Conservation (phyloP, 2,797 vertebrate genomes). For the Protonibea diacanthus region DNA sequence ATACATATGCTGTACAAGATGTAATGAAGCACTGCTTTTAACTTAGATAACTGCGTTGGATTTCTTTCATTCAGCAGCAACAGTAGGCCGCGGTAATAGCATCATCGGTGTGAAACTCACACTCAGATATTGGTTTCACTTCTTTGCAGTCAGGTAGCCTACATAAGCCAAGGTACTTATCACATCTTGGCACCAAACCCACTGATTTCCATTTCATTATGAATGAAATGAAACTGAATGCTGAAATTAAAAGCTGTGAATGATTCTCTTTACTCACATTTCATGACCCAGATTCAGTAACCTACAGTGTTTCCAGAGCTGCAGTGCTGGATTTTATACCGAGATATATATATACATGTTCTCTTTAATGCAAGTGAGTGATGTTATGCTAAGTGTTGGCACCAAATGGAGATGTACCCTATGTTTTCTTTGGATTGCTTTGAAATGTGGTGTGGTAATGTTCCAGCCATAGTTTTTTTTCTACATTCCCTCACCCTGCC, state of each 20-base stretch:
- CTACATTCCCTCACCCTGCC: no score
- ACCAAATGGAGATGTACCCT: neutral
- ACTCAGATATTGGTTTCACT: constrained; percentile 42
- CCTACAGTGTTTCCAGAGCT: constrained; percentile 29
- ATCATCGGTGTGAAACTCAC: constrained; percentile 18
- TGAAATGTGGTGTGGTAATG: constrained; percentile 14
- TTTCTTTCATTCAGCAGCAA: neutral
- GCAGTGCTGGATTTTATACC: neutral
- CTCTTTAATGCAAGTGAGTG: constrained; percentile 9
- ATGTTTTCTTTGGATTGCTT: constrained; percentile 29
- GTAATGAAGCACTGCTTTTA: neutral
- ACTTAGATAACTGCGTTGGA: neutral
- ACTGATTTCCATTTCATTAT: constrained; percentile 47
- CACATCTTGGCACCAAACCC: constrained; percentile 44
- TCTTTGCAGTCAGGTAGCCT: constrained; percentile 27
- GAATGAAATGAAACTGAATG: constrained; percentile 51
- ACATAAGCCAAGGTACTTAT: constrained; percentile 35
- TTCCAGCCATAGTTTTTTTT: neutral
- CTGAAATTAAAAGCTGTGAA: constrained; percentile 54
- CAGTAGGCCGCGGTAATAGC: constrained; percentile 14
- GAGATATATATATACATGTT: neutral
- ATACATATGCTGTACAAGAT: neutral
- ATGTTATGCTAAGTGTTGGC: constrained; percentile 17
- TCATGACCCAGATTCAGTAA: constrained; percentile 30
- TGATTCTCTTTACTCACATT: constrained; percentile 40